Evolutionary conservation across 1,140 invertebrate genomes (phyloP).

Genomic region (Pectinophora gossypiella): DNA sequence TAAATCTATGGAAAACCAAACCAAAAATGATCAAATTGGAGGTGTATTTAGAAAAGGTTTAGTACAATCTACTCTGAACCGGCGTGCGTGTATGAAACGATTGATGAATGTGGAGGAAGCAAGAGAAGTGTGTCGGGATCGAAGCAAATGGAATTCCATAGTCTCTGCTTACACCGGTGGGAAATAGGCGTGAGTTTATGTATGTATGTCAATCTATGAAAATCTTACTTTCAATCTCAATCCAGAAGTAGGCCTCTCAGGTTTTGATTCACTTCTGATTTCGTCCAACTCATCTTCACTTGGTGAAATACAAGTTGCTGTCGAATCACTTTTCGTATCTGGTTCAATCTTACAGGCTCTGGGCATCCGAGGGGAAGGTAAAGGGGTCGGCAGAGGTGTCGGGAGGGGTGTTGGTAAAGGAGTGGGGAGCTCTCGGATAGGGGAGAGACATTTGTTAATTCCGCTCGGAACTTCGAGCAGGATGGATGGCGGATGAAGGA

Average conservation of each 20-base stretch:
- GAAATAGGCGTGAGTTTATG: too few species aligned
- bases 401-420: conserved; percentile 81
- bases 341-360: conserved; percentile 56
- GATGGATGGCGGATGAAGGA: conserved; percentile 81
- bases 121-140: too few species aligned
- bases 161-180: too few species aligned
- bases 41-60: too few species aligned
- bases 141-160: too few species aligned
- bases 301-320: conserved; percentile 44
- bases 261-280: conserved; percentile 38
- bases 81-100: too few species aligned
- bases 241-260: conserved; percentile 43
- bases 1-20: too few species aligned
- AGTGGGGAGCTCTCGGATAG: conserved; percentile 83
- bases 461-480: conserved; percentile 82
- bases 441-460: conserved; percentile 83
- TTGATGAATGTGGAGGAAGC: too few species aligned
- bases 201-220: not conserved
- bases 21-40: too few species aligned
- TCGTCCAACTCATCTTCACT: conserved; percentile 68
- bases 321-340: conserved; percentile 48
- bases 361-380: conserved; percentile 66
- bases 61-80: too few species aligned
- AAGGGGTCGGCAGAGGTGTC: conserved; percentile 81
- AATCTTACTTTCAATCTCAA: conserved; percentile 55